These are phyloP conservation scores for Octopus bimaculoides DNA, from an alignment of 1,140 invertebrate species.

Conservation along the genomic window DNA sequence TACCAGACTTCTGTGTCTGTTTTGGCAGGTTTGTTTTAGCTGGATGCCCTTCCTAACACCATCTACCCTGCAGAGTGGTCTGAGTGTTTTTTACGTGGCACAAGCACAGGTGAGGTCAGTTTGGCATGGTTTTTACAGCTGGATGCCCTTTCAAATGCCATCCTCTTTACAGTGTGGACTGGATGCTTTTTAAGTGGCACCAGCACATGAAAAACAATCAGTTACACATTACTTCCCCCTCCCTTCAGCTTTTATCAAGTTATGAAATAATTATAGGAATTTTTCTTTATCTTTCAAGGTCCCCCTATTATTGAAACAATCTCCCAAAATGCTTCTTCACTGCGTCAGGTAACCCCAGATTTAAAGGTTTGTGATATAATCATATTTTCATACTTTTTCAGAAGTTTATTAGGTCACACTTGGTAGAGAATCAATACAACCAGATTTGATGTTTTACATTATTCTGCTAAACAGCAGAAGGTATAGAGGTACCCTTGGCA, in stretches of 20 bases:
- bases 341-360: slow-evolving; percentile 61
- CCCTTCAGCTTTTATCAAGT: neutral
- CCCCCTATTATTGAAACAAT: slow-evolving; percentile 83
- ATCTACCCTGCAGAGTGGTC: neutral
- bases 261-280: neutral
- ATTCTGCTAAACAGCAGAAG: too few relatives aligned
- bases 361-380: slow-evolving; percentile 40
- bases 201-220: neutral
- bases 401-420: too few relatives aligned
- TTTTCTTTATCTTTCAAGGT: slow-evolving; percentile 61
- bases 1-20: too few relatives aligned
- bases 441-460: too few relatives aligned
- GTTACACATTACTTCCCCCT: neutral
- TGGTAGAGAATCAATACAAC: too few relatives aligned
- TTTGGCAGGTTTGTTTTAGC: too few relatives aligned
- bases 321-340: slow-evolving; percentile 63
- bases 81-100: neutral
- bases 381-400: too few relatives aligned
- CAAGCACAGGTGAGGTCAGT: neutral
- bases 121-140: neutral
- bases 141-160: neutral
- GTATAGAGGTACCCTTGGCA: too few relatives aligned
- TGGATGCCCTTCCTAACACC: too few relatives aligned
- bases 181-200: neutral
- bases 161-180: neutral